Evolutionary conservation across 2,888 invertebrate species (phyloP).

Genomic region (Anticlea derivata): DNA sequence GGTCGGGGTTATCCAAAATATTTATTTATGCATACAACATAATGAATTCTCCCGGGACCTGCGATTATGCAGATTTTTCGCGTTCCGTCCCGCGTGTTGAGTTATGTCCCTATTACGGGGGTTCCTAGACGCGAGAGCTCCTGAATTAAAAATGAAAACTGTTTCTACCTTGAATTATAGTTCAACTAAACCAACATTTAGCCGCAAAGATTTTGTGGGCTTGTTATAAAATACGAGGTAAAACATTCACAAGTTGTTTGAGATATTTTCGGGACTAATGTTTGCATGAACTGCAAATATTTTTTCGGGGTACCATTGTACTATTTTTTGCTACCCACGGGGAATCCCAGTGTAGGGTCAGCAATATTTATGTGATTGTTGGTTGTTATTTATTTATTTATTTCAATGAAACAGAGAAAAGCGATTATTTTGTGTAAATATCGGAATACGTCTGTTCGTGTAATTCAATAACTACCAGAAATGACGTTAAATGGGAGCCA

Average conservation of each 20-base stretch:
- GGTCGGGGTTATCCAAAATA: conserved; percentile 64
- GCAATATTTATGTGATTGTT: too few relatives aligned
- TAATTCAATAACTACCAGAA: conserved; percentile 45
- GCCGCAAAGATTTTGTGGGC: neutral
- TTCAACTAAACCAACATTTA: neutral
- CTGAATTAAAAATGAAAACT: conserved; percentile 20
- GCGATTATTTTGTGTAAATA: too few relatives aligned
- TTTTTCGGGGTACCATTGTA: too few relatives aligned
- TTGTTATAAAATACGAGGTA: neutral
- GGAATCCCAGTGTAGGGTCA: too few relatives aligned
- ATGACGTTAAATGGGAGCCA: conserved; percentile 39
- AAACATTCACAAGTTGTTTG: too few relatives aligned
- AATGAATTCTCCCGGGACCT: conserved; percentile 68
- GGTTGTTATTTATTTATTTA: too few relatives aligned
- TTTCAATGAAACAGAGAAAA: too few relatives aligned
- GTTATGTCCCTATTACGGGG: conserved; percentile 45
- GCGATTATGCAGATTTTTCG: conserved; percentile 68
- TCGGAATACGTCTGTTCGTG: neutral
- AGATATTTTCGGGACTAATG: too few relatives aligned
- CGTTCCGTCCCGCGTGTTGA: conserved; percentile 41
- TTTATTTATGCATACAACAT: conserved; percentile 76
- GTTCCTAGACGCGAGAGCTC: neutral
- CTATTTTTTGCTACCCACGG: too few relatives aligned
- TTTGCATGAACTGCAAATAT: too few relatives aligned
- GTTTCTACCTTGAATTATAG: conserved; percentile 19